A percentile compares a stretch with the other conserved stretches of the same genome.
Evolutionary conservation across 2,797 vertebrate genomes (phyloP).

Genomic region (Centroberyx gerrardi): DNA sequence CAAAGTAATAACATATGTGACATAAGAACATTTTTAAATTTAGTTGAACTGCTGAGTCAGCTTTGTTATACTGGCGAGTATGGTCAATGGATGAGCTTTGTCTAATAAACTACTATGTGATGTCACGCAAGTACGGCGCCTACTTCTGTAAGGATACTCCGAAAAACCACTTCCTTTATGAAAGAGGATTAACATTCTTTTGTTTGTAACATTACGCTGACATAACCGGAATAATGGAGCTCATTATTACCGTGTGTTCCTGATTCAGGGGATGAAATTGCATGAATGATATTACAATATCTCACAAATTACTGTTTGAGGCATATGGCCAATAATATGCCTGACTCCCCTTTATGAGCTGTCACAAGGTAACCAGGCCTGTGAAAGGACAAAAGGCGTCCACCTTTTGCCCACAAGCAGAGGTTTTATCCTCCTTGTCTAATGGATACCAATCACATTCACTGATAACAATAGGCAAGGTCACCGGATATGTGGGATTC

Average conservation of each 20-base stretch:
- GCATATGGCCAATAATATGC: constrained; percentile 33
- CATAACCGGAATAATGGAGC: constrained; percentile 24
- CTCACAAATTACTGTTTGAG: constrained; percentile 52
- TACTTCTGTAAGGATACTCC: constrained; percentile 33
- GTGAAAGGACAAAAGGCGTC: constrained; percentile 44
- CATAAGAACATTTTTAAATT: not conserved
- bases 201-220: constrained; percentile 24
- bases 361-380: constrained; percentile 51
- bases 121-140: not conserved
- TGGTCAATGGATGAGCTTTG: not conserved
- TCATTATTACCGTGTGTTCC: constrained; percentile 41
- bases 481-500: constrained; percentile 66
- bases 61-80: not conserved
- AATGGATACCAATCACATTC: constrained; percentile 67
- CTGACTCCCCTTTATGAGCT: constrained; percentile 29
- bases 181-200: constrained; percentile 14
- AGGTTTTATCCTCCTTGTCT: constrained; percentile 59
- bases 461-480: constrained; percentile 64
- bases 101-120: not conserved
- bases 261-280: constrained; percentile 39
- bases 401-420: constrained; percentile 63
- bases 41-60: not conserved
- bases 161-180: not conserved
- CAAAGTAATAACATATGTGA: not conserved
- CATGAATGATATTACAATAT: constrained; percentile 55